Evolutionary conservation across 1,140 invertebrate species (phyloP), one percentile per base, ranked within the genome.

Genomic region (Copidosoma floridanum): DNA sequence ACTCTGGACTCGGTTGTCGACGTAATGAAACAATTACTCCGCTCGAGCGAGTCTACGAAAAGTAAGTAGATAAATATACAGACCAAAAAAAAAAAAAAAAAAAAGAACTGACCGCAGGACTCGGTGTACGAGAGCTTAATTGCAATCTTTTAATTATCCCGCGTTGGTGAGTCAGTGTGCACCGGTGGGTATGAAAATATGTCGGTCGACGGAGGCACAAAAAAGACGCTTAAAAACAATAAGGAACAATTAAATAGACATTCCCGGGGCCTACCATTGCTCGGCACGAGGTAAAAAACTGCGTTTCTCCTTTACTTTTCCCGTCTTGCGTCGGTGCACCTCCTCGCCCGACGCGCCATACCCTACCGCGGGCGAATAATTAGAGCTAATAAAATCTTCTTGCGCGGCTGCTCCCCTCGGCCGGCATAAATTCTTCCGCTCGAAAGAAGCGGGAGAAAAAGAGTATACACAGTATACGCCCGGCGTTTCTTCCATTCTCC

Each of bases 361-460:
- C 47, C 37, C 53, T n/a, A n/a, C n/a, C n/a, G n/a, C n/a, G n/a
- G 23, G 60, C 60, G 53, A 62, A 62, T 62, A 62, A 62, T 62
- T 62, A 62, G 53, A 62, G 53, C 60, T 46, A 56, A 62, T 62
- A 62, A 62, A 62, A 61, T 61, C 52, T 61, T 61, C 59, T 55
- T 56, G 37, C 27, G 24, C 27, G 43, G 32, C 43, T 41, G 59
- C 51, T 61, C 21, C 35, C 41, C 53, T 29, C 50, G 50, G 23
- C 10, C 24, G 52, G 58, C 26, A 46, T 61, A 61, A 55, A 61
- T 61, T 61, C 58, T 61, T 61, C 58, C 58, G 44, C 58, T 61
- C 58, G 58, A 61, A 55, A 50, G 58, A 50, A 61, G 37, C 54
- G 44, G 29, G 54, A 6, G 29, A 32, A 12, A 6, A 12, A 32